These are phyloP conservation scores for Reticulitermes lucifugus DNA, from an alignment of 2,888 invertebrate genomes.

Conservation along the genomic window DNA sequence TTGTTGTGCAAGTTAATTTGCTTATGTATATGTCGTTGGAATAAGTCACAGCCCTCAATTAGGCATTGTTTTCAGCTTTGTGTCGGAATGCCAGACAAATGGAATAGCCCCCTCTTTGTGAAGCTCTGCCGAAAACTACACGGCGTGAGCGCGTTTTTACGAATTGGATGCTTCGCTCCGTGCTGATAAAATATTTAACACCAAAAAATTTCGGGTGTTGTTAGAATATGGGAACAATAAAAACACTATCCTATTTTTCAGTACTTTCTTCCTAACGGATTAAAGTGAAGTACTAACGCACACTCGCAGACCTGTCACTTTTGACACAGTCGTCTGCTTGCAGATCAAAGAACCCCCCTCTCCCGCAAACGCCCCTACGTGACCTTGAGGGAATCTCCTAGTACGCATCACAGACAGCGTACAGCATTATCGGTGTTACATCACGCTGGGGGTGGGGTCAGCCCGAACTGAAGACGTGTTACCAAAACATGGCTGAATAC, in stretches of 20 bases:
- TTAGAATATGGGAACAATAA: too few relatives aligned
- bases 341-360: neutral
- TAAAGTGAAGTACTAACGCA: neutral
- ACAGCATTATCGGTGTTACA: neutral
- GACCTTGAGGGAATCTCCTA: constrained; percentile 34
- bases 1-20: too few relatives aligned
- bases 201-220: neutral
- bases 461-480: neutral
- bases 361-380: neutral
- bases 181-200: neutral
- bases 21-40: too few relatives aligned
- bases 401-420: constrained; percentile 10
- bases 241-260: too few relatives aligned
- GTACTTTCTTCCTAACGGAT: too few relatives aligned
- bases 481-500: neutral
- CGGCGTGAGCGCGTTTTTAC: constrained; percentile 30
- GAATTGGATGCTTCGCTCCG: neutral
- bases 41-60: too few relatives aligned
- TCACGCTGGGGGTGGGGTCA: neutral
- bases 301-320: neutral
- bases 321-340: constrained; percentile 20
- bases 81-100: neutral
- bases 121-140: constrained; percentile 18
- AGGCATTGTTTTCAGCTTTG: too few relatives aligned
- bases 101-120: constrained; percentile 37